These are phyloP conservation scores for Nemurella pictetii DNA, from an alignment of 2,888 invertebrate species.

Conservation along the genomic window DNA sequence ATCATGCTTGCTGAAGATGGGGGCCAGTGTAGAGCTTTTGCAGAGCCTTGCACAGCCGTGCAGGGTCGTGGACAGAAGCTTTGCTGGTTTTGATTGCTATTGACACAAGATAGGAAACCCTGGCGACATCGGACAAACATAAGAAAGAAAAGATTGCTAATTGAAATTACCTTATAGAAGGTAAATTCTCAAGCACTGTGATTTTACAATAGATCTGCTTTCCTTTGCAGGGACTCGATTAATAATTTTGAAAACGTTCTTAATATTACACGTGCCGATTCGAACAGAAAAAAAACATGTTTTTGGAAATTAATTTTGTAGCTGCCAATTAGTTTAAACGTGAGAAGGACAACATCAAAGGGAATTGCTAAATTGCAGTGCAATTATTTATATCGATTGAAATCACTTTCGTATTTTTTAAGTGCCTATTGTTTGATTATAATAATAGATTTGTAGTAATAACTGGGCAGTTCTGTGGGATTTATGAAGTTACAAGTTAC, in stretches of 20 bases:
- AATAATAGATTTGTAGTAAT: not conserved
- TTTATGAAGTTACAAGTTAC: not conserved
- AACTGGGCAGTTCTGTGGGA: not conserved
- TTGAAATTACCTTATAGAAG: conserved; percentile 34
- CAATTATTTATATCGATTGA: not conserved
- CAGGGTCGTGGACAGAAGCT: not conserved
- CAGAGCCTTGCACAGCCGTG: too few relatives aligned
- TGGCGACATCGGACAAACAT: conserved; percentile 13
- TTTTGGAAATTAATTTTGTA: conserved; percentile 6
- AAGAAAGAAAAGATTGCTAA: conserved; percentile 38
- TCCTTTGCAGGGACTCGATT: not conserved
- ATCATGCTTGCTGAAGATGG: not conserved
- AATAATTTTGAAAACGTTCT: not conserved
- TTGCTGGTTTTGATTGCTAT: conserved; percentile 33
- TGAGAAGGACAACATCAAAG: conserved; percentile 1
- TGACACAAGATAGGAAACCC: conserved; percentile 23
- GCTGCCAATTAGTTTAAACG: not conserved
- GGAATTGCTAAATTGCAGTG: not conserved
- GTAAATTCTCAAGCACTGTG: not conserved
- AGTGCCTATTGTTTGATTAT: not conserved
- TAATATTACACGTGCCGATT: not conserved
- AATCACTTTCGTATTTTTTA: not conserved
- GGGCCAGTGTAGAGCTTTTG: not conserved
- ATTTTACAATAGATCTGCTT: not conserved
- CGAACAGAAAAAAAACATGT: not conserved